Conservation (phyloP, 2,113 vertebrate genomes). For the Hyperoodon ampullatus region DNA sequence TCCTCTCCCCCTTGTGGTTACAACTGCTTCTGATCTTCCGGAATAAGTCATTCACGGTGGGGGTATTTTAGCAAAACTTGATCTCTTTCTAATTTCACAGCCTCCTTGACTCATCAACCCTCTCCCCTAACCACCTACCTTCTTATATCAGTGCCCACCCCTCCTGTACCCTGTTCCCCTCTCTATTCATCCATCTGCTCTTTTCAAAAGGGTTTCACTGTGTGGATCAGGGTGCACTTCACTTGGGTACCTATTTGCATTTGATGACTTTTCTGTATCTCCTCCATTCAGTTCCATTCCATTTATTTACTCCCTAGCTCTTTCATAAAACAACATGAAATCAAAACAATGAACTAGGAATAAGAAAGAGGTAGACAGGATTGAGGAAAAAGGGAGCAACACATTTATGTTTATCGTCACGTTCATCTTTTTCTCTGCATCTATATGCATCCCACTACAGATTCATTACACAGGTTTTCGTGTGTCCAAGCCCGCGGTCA, state of each 20-base stretch:
- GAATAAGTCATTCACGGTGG: rapidly evolving
- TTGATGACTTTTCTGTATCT: not conserved
- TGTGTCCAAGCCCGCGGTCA: rapidly evolving
- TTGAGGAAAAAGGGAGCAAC: not conserved
- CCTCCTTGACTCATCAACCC: not conserved
- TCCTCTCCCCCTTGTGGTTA: slow-evolving; percentile 74
- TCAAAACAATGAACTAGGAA: not conserved
- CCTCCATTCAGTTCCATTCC: not conserved
- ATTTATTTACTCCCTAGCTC: not conserved
- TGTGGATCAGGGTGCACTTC: rapidly evolving
- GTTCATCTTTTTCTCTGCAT: not conserved
- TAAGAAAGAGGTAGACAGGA: not conserved
- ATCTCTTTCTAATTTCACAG: not conserved
- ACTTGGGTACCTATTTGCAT: not conserved
- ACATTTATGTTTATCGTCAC: not conserved
- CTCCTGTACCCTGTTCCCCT: too few species aligned
- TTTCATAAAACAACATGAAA: not conserved
- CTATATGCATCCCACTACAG: not conserved
- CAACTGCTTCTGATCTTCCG: not conserved
- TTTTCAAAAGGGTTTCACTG: not conserved
- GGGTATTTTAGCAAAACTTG: not conserved
- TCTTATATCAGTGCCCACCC: too few species aligned
- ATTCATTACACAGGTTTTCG: not conserved
- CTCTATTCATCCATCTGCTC: not conserved
- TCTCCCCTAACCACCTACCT: not conserved